A percentile compares a stretch with the other conserved stretches of the same genome.
These are phyloP conservation scores for Pseudomugil tenellus DNA, from an alignment of 2,797 vertebrate genomes.

Conservation along the genomic window DNA sequence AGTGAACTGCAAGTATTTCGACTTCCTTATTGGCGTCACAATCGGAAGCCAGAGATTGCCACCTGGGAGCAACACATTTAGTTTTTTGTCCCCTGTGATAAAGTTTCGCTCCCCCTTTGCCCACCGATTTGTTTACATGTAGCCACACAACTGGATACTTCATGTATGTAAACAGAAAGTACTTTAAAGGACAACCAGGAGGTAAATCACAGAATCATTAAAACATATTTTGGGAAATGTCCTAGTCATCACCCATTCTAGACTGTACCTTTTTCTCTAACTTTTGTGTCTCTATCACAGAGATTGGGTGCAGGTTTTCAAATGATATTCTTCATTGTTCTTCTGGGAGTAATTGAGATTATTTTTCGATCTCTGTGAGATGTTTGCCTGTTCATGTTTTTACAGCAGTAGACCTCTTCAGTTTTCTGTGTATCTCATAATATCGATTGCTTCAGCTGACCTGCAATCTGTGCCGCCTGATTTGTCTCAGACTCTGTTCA, in stretches of 20 bases:
- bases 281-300: background rate
- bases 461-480: constrained; percentile 52
- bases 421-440: constrained; percentile 41
- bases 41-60: too few species aligned
- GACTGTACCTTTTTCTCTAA: background rate
- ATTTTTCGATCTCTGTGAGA: constrained; percentile 38
- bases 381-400: constrained; percentile 22
- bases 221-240: background rate
- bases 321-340: constrained; percentile 18
- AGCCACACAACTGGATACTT: background rate
- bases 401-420: constrained; percentile 35
- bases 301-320: background rate
- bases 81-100: too few species aligned
- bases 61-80: too few species aligned
- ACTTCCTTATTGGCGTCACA: too few species aligned
- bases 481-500: constrained; percentile 45
- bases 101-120: too few species aligned
- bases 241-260: background rate
- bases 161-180: too few species aligned
- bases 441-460: constrained; percentile 56
- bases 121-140: too few species aligned
- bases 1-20: too few species aligned
- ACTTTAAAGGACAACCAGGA: background rate
- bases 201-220: constrained; percentile 7
- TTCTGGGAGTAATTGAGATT: constrained; percentile 16